Conservation (phyloP, 2,113 vertebrate genomes). For the Maccullochella peelii region DNA sequence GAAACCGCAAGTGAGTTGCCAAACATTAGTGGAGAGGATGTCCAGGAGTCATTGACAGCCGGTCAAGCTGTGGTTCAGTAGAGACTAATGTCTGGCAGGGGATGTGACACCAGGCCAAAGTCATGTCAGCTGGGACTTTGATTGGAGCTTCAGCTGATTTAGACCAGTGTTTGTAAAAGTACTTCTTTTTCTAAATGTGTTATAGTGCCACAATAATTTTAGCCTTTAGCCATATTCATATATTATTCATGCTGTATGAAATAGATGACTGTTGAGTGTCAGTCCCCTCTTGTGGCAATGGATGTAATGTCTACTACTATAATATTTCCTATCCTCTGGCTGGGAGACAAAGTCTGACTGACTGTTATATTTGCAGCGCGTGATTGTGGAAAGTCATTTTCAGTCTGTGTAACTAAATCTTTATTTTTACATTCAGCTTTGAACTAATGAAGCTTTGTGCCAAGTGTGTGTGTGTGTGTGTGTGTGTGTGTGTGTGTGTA, state of each 20-base stretch:
- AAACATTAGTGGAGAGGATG: slow-evolving; percentile 15
- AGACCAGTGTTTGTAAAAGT: slow-evolving; percentile 33
- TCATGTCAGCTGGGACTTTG: neutral
- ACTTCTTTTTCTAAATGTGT: slow-evolving; percentile 47
- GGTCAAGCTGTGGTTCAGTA: slow-evolving; percentile 19
- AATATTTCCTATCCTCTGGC: slow-evolving; percentile 2
- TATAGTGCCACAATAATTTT: slow-evolving; percentile 52
- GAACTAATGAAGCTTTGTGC: slow-evolving; percentile 50
- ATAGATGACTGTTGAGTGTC: slow-evolving; percentile 6
- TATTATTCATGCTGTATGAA: slow-evolving; percentile 37
- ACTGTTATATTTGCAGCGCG: slow-evolving; percentile 13
- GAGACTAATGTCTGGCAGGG: neutral
- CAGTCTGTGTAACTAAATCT: slow-evolving; percentile 23
- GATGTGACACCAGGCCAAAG: neutral
- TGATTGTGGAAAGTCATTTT: slow-evolving; percentile 1
- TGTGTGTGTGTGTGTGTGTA: neutral
- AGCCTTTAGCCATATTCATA: slow-evolving; percentile 31
- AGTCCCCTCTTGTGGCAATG: slow-evolving; percentile 14
- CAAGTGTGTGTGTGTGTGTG: slow-evolving; percentile 28
- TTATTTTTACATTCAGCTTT: slow-evolving; percentile 29
- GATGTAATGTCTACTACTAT: neutral
- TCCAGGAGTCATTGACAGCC: slow-evolving; percentile 10
- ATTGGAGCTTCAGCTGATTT: neutral
- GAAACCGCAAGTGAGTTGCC: neutral
- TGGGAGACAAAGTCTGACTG: neutral